Evolutionary conservation across 2,113 vertebrate species (phyloP), one percentile per base, ranked within the genome.

Genomic region (Elanoides forficatus): DNA sequence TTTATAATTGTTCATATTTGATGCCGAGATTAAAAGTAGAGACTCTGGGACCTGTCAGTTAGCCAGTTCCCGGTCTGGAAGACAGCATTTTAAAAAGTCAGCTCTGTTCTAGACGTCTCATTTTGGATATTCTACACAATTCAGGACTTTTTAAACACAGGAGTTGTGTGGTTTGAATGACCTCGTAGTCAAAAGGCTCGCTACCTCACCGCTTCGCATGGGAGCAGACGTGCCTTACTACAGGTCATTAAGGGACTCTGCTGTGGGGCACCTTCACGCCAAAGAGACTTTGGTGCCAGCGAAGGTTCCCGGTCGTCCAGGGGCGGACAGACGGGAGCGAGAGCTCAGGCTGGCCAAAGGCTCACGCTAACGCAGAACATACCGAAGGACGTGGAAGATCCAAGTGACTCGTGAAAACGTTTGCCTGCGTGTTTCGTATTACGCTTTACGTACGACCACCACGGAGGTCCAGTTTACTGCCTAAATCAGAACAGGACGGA

Each of bases 341-440:
- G 83, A 13, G 3, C 14, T 9, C 8, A 0, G 52, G 71, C 52
- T 55, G 32, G 3, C 8, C 29, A 5, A 10, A n/a, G 48, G 5
- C 53, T 32, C 14, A 0, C 1, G 0, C 19, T 20, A 3, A 7
- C 12, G 21, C 38, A 21, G 19, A 34, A 4, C 25, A 1, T 18
- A 0, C 29, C 7, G 22, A 17, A 52, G 21, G 4, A 5, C 15
- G 1, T 5, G 45, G 60, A 23, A 15, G 42, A 2, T 7, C 2
- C 0, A 8, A 36, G 53, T 8, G 11, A 18, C 36, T 23, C 12
- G 21, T 25, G 32, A 9, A n/a, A 36, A 21, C 3, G 11, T 29
- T 58, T 56, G 26, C 25, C 30, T 15, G 8, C 7, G 0, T 3
- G 12, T 30, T 4, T 25, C 3, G 1, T 2, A 0, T 4, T 18